Percentiles rank a stretch among this genome's conserved stretches.
These are phyloP conservation scores for Perizoma affinitatum DNA, from an alignment of 2,888 invertebrate genomes.

Conservation along the genomic window DNA sequence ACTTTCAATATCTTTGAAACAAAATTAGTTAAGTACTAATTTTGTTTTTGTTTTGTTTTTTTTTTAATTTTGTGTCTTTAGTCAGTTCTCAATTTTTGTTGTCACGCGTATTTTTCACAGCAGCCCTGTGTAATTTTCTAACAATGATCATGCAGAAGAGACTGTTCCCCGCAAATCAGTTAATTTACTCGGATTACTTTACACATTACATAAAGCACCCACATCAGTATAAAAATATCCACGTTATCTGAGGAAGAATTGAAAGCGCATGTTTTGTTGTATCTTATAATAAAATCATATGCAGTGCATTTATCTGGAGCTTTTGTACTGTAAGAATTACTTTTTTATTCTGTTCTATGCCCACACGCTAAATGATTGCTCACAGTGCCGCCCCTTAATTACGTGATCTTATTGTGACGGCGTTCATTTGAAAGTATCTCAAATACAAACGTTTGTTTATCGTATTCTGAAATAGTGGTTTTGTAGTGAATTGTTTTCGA, in stretches of 20 bases:
- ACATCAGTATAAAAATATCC: constrained; percentile 6
- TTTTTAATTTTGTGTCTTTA: too few species aligned
- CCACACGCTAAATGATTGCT: constrained; percentile 55
- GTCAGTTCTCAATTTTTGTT: too few species aligned
- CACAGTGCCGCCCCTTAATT: constrained; percentile 53
- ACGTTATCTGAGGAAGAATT: too few species aligned
- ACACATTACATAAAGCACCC: constrained; percentile 51
- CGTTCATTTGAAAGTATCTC: constrained; percentile 36
- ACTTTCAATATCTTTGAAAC: too few species aligned
- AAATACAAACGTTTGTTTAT: constrained; percentile 39
- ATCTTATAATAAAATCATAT: too few species aligned
- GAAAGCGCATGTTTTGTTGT: too few species aligned
- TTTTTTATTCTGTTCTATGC: constrained; percentile 16
- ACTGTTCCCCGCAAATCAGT: constrained; percentile 49
- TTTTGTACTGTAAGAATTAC: constrained; percentile 25
- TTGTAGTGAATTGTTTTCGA: constrained; percentile 32
- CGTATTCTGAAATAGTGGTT: constrained; percentile 31
- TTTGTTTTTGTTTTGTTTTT: too few species aligned
- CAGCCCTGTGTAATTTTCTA: constrained; percentile 16
- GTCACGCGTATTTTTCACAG: not conserved
- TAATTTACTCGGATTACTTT: constrained; percentile 56
- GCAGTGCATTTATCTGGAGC: constrained; percentile 3
- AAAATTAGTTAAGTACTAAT: too few species aligned
- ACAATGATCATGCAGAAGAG: constrained; percentile 35
- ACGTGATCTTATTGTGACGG: constrained; percentile 43